These are phyloP conservation scores for Seira musarum DNA, from an alignment of 2,888 invertebrate genomes.

Conservation along the genomic window DNA sequence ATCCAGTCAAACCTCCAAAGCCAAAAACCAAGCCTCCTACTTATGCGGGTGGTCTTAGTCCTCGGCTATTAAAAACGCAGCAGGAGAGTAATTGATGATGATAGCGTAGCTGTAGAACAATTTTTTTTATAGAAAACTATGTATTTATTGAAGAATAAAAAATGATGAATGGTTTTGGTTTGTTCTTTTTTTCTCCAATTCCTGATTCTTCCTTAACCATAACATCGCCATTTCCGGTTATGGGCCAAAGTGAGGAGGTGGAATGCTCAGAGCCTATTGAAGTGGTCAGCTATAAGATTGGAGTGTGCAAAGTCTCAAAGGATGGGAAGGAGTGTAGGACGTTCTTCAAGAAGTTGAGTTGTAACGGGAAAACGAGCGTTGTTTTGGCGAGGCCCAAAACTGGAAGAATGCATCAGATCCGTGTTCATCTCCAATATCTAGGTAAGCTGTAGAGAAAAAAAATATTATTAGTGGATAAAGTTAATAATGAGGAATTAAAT, in stretches of 20 bases:
- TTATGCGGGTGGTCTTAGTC: neutral
- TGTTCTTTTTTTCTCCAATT: conserved; percentile 6
- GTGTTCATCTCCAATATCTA: conserved; percentile 97
- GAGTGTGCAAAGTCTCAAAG: conserved; percentile 93
- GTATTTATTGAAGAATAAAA: neutral
- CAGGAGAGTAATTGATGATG: conserved; percentile 26
- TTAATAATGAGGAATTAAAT: too few species aligned
- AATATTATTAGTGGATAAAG: neutral
- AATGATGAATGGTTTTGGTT: conserved; percentile 20
- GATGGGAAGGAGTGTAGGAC: conserved; percentile 95
- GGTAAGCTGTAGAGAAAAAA: conserved; percentile 75
- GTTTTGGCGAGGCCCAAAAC: conserved; percentile 96
- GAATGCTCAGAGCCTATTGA: conserved; percentile 93
- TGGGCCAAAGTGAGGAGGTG: conserved; percentile 79
- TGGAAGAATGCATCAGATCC: conserved; percentile 98
- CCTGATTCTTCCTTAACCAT: neutral
- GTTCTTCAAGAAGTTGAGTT: conserved; percentile 90
- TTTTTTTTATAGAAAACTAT: conserved; percentile 1
- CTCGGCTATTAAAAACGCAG: conserved; percentile 17
- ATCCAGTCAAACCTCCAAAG: too few species aligned
- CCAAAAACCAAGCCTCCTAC: neutral
- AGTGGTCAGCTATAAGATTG: conserved; percentile 95
- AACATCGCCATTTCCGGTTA: neutral
- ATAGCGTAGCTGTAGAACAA: conserved; percentile 2
- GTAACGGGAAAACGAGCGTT: conserved; percentile 91